phyloP scores from a whole-genome alignment of 2,888 invertebrate genomes.

The Salpingus planirostris region DNA sequence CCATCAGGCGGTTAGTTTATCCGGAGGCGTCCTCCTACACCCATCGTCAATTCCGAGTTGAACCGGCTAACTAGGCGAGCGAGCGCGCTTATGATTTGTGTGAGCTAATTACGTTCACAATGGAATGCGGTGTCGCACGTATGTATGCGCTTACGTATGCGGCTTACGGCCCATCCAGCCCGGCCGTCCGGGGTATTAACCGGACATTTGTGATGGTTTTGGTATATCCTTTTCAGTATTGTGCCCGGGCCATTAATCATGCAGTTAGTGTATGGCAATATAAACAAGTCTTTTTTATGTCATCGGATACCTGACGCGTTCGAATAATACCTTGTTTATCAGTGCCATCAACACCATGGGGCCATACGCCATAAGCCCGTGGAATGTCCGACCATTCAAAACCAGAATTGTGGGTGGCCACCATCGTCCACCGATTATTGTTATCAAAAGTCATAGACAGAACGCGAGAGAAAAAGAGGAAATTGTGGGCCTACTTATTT shows the following conservation, averaged over 20 bases:
- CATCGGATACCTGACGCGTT: constrained; percentile 44
- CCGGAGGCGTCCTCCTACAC: too few species aligned
- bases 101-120: constrained; percentile 9
- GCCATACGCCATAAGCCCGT: constrained; percentile 30
- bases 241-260: constrained; percentile 41
- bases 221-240: constrained; percentile 33
- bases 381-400: constrained; percentile 27
- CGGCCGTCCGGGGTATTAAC: constrained; percentile 27
- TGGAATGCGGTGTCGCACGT: constrained; percentile 2
- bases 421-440: too few species aligned
- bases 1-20: too few species aligned
- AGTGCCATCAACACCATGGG: constrained; percentile 44
- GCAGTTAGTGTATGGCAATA: constrained; percentile 39
- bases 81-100: constrained; percentile 9
- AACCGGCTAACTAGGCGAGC: too few species aligned
- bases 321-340: constrained; percentile 44
- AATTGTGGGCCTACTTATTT: too few species aligned
- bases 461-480: too few species aligned
- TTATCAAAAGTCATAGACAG: too few species aligned
- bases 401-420: constrained; percentile 32
- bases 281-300: constrained; percentile 47
- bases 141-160: not conserved
- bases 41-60: too few species aligned
- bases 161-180: too few species aligned
- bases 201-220: constrained; percentile 32